Evolutionary conservation across 2,888 invertebrate genomes (phyloP).

Genomic region (Periphyllus acericola): DNA sequence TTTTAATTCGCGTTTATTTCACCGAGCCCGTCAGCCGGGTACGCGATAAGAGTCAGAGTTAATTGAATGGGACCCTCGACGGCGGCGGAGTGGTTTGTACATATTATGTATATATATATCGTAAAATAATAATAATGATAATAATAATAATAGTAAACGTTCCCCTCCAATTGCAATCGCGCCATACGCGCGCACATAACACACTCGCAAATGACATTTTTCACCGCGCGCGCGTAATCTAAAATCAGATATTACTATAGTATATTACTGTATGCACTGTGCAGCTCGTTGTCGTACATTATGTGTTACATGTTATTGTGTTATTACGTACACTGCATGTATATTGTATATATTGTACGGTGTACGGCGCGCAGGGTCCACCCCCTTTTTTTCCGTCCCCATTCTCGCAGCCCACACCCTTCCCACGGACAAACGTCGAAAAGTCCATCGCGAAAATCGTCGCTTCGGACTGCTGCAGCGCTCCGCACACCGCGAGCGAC

Average conservation of each 20-base stretch:
- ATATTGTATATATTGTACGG: background rate
- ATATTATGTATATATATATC: background rate
- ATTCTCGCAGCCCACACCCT: background rate
- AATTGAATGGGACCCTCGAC: constrained; percentile 44
- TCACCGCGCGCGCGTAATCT: constrained; percentile 29
- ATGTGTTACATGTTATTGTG: background rate
- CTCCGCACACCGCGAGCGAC: constrained; percentile 34
- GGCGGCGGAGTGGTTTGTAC: background rate
- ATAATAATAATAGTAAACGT: too few species aligned
- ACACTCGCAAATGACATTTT: constrained; percentile 33
- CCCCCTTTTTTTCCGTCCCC: background rate
- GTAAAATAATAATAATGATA: background rate
- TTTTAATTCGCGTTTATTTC: constrained; percentile 57
- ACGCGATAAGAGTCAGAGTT: constrained; percentile 50
- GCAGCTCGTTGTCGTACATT: background rate
- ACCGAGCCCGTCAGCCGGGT: constrained; percentile 45
- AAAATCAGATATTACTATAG: constrained; percentile 42
- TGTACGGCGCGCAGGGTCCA: background rate
- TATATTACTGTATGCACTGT: background rate
- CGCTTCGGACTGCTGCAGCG: background rate
- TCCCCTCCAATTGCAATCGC: background rate
- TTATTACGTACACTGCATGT: background rate
- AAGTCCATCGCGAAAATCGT: constrained; percentile 10
- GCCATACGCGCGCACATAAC: background rate
- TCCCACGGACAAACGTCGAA: constrained; percentile 26